Evolutionary conservation across 1,140 invertebrate genomes (phyloP).

Genomic region (Lepidurus couesii): DNA sequence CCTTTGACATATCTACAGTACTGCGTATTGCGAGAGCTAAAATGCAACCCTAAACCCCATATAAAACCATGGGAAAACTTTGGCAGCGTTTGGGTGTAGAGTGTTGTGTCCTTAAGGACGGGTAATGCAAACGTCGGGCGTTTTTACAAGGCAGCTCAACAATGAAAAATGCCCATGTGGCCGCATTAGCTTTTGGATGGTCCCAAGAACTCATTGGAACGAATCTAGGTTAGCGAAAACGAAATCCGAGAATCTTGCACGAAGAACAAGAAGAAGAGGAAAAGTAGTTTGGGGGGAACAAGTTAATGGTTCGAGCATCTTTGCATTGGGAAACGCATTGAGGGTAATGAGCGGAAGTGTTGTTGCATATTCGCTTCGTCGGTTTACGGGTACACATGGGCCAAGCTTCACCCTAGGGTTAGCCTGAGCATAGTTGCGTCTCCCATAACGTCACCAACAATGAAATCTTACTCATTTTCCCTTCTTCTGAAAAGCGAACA

Average conservation of each 20-base stretch:
- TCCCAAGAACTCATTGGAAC: neutral
- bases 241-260: neutral
- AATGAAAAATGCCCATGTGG: neutral
- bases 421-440: neutral
- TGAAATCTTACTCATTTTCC: neutral
- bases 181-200: neutral
- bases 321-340: conserved; percentile 2
- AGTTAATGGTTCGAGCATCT: neutral
- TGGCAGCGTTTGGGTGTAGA: neutral
- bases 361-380: neutral
- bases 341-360: conserved; percentile 18
- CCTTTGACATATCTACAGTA: neutral
- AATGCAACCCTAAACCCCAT: conserved; percentile 5
- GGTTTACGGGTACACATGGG: neutral
- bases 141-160: neutral
- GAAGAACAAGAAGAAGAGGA: no score
- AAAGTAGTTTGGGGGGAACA: neutral
- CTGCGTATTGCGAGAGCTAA: neutral
- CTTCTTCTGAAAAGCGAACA: no score
- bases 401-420: neutral
- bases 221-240: neutral
- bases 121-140: no score
- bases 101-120: no score
- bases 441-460: neutral
- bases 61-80: conserved; percentile 2